Percentiles rank a stretch among this genome's conserved stretches.
These are phyloP conservation scores for Amniataba percoides DNA, from an alignment of 2,797 vertebrate species.

Conservation along the genomic window DNA sequence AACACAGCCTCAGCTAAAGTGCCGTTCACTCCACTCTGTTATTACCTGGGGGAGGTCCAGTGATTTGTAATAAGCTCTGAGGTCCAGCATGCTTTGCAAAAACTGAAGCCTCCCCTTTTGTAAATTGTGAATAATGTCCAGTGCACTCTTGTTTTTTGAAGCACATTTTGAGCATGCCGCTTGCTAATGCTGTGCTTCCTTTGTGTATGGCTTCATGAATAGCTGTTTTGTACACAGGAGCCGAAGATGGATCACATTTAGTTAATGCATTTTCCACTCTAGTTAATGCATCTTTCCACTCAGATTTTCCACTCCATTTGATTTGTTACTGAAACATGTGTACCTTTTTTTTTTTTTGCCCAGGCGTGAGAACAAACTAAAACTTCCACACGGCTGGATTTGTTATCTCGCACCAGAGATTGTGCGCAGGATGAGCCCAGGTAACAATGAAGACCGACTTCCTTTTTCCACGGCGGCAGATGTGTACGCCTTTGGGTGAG, in stretches of 20 bases:
- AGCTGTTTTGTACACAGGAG: constrained; percentile 8
- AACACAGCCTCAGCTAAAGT: constrained; percentile 40
- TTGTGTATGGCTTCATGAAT: constrained; percentile 2
- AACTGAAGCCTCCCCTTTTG: constrained; percentile 4
- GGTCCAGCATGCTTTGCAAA: constrained; percentile 8
- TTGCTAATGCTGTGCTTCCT: not conserved
- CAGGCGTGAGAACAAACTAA: constrained; percentile 96
- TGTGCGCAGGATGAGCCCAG: constrained; percentile 94
- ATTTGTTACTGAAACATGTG: constrained; percentile 27
- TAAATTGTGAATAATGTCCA: constrained; percentile 7
- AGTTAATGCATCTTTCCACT: constrained; percentile 30
- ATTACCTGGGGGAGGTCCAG: constrained; percentile 38
- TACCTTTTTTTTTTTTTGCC: not conserved
- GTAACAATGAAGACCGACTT: constrained; percentile 94
- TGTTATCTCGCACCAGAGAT: constrained; percentile 98
- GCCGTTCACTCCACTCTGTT: constrained; percentile 22
- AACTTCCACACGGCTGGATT: constrained; percentile 96
- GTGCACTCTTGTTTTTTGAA: not conserved
- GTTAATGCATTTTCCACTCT: constrained; percentile 38
- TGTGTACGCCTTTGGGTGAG: constrained; percentile 96
- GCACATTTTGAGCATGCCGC: not conserved
- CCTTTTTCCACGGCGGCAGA: constrained; percentile 97
- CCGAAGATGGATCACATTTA: constrained; percentile 20
- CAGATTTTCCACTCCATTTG: constrained; percentile 38
- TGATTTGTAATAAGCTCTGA: constrained; percentile 54